phyloP scores from a whole-genome alignment of 2,113 vertebrate genomes.

The Mixornis gularis region DNA sequence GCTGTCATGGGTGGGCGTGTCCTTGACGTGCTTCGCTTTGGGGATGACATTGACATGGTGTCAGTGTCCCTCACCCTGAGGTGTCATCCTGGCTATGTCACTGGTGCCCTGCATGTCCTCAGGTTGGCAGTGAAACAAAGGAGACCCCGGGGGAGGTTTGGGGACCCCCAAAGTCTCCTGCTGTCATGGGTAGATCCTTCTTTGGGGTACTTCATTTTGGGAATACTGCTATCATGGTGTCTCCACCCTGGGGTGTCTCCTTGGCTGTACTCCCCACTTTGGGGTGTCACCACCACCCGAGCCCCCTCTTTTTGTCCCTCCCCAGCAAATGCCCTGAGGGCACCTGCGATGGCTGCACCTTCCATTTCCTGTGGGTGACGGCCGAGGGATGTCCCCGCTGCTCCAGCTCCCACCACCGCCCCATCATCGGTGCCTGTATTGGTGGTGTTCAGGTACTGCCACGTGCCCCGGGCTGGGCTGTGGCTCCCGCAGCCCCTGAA shows the following conservation, averaged over 20 bases:
- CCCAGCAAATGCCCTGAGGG: constrained; percentile 86
- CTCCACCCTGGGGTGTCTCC: neutral
- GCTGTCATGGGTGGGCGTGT: neutral
- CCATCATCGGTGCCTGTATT: constrained; percentile 84
- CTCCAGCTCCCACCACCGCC: constrained; percentile 80
- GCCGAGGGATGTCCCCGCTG: constrained; percentile 86
- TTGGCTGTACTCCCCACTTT: neutral
- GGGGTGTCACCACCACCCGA: neutral
- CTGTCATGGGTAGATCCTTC: neutral
- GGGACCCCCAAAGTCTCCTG: neutral
- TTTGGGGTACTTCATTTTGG: too few species aligned
- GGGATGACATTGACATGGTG: rapidly evolving
- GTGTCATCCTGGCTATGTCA: neutral
- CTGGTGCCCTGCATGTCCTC: rapidly evolving
- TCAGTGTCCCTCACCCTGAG: neutral
- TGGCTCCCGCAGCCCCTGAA: neutral
- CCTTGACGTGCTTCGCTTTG: neutral
- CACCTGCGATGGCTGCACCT: constrained; percentile 92
- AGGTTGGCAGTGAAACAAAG: neutral
- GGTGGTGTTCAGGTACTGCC: constrained; percentile 76
- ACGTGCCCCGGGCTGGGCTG: neutral
- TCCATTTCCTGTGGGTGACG: constrained; percentile 90
- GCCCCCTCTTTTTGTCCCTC: neutral
- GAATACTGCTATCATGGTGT: neutral
- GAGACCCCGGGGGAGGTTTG: neutral